A percentile compares a stretch with the other conserved stretches of the same genome.
These are phyloP conservation scores for Mimumesa dahlbomi DNA, from an alignment of 2,888 invertebrate species.

Conservation along the genomic window DNA sequence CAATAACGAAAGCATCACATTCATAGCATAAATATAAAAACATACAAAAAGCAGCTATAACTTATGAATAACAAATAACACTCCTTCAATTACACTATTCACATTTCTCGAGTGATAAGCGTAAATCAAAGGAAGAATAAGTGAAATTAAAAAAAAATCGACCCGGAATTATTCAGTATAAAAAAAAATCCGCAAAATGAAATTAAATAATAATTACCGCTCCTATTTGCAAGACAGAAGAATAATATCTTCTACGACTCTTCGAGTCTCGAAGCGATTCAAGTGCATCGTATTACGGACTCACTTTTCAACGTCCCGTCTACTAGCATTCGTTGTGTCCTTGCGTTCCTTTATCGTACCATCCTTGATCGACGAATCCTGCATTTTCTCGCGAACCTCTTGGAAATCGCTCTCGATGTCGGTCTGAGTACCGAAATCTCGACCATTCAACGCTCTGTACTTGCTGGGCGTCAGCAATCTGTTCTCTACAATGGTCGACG, in stretches of 20 bases:
- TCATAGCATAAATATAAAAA: too few relatives aligned
- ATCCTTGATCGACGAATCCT: constrained; percentile 77
- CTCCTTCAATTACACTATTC: too few relatives aligned
- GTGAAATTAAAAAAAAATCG: background rate
- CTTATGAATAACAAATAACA: too few relatives aligned
- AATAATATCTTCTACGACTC: constrained; percentile 52
- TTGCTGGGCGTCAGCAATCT: constrained; percentile 83
- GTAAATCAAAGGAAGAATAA: background rate
- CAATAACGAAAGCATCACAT: too few relatives aligned
- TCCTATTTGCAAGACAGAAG: constrained; percentile 56
- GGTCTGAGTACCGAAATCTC: constrained; percentile 87
- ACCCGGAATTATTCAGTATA: background rate
- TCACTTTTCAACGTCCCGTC: constrained; percentile 75
- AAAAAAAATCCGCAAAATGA: constrained; percentile 27
- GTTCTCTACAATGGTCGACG: constrained; percentile 78
- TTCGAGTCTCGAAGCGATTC: constrained; percentile 40
- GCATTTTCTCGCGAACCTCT: constrained; percentile 76
- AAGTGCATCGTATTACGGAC: constrained; percentile 50
- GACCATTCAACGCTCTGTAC: constrained; percentile 81
- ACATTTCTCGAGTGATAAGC: too few relatives aligned
- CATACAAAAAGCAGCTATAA: too few relatives aligned
- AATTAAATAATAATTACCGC: constrained; percentile 56
- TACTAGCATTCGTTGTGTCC: constrained; percentile 85
- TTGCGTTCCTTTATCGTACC: constrained; percentile 86
- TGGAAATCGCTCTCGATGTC: constrained; percentile 83